Evolutionary conservation across 2,113 vertebrate genomes (phyloP), one percentile per base, ranked within the genome.

Genomic region (Tetrax tetrax): DNA sequence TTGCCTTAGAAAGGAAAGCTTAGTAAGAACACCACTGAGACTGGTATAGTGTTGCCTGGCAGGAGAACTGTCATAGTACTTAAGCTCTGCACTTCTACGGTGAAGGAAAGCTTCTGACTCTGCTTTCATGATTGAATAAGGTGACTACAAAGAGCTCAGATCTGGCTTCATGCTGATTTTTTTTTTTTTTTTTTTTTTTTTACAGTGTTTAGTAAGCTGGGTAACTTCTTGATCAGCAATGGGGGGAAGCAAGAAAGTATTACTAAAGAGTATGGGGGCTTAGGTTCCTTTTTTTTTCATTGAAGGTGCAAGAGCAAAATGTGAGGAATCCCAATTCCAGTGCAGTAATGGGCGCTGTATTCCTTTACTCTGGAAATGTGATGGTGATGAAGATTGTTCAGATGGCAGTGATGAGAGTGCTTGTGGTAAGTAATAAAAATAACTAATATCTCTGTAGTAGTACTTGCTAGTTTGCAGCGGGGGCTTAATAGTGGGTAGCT

Each of bases 281-380:
- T 68, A 63, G 7, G 2, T 87, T 93, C 10, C 4, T 72, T 61
- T 84, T 72, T 61, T 84, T 83, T 74, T 87, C 12, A 3, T 94
- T 95, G 75, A 97, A 99, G 99, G 98, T 65, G 98, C 98, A 0
- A 98, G 96, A 97, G 93, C 97, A 35, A 98, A 98, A 94, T 99
- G 99, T 98, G 99, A 99, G 33, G 91, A 97, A 54, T 99, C 98
- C 41, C 99, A 99, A 37, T 99, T 99, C 87, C 99, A 98, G 64
- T 99, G 99, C 96, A 98, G 98, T 6, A 99, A 99, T 45, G 99
- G 99, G 18, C 99, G 99, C 91, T 99, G 99, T 91, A 99, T 99
- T 97, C 99, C 99, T 4, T 98, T 98, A 5, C 80, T 99, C 21
- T 99, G 99, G 99, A 98, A 98, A 81, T 99, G 99, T 69, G 99